phyloP scores from a whole-genome alignment of 2,113 vertebrate genomes.

The Bufo bufo region DNA sequence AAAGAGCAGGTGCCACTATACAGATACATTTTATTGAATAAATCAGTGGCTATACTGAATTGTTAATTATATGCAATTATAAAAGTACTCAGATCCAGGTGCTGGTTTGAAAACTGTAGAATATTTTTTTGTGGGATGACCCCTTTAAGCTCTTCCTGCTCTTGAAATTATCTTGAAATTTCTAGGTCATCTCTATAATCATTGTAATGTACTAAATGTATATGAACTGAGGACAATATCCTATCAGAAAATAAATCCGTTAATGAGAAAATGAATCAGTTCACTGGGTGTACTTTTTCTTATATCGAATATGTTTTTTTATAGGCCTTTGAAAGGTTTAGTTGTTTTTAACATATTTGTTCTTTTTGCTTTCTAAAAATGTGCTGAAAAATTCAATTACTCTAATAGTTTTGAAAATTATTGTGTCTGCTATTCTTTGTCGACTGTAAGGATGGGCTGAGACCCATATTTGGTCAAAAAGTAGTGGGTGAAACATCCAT shows the following conservation, averaged over 20 bases:
- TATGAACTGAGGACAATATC: too few relatives aligned
- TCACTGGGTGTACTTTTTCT: not conserved
- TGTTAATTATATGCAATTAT: too few relatives aligned
- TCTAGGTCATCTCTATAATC: too few relatives aligned
- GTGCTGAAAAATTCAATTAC: not conserved
- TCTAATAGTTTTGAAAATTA: not conserved
- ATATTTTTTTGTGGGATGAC: too few relatives aligned
- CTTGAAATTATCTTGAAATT: too few relatives aligned
- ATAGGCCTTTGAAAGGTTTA: not conserved
- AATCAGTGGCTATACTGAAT: too few relatives aligned
- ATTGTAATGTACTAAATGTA: too few relatives aligned
- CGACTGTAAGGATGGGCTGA: not conserved
- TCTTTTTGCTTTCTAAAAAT: not conserved
- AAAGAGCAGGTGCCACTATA: too few relatives aligned
- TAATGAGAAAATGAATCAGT: not conserved
- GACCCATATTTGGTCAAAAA: conserved; percentile 8
- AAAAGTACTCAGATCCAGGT: too few relatives aligned
- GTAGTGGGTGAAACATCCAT: not conserved
- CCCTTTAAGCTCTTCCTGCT: too few relatives aligned
- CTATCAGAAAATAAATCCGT: not conserved
- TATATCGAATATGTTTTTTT: not conserved
- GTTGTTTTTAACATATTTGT: not conserved
- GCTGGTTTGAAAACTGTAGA: too few relatives aligned
- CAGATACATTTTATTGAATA: too few relatives aligned
- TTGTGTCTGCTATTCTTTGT: not conserved